Conservation (phyloP, 92 coral and sea anemone species). For the Micromussa lordhowensis region DNA sequence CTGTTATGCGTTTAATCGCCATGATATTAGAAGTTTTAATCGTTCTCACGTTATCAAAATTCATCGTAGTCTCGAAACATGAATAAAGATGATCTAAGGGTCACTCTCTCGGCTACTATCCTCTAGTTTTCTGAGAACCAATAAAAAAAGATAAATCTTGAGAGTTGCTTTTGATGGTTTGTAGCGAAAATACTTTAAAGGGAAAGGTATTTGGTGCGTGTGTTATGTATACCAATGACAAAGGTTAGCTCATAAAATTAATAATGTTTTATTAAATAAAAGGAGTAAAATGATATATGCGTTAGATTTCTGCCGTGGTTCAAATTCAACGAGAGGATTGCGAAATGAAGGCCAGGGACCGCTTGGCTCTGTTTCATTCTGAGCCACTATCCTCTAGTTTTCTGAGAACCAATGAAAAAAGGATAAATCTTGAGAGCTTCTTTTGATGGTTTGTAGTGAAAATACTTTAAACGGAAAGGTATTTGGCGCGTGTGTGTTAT, state of each 20-base stretch:
- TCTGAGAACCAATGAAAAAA: background rate
- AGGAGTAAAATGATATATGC: background rate
- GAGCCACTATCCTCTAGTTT: background rate
- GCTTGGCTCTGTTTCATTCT: too few relatives aligned
- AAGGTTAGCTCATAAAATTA: conserved; percentile 2
- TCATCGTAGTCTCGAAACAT: background rate
- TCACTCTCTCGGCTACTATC: background rate
- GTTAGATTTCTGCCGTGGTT: background rate
- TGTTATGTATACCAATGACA: background rate
- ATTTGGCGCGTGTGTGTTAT: background rate
- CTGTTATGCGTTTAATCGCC: background rate
- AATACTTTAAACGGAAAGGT: background rate
- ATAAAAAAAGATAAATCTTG: background rate
- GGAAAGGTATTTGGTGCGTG: background rate
- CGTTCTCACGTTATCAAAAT: background rate
- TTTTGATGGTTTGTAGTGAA: background rate
- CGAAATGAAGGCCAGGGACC: too few relatives aligned
- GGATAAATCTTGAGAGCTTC: background rate
- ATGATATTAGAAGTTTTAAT: background rate
- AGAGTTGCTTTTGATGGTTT: background rate
- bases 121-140: background rate
- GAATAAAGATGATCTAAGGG: background rate
- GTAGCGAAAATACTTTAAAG: too few relatives aligned
- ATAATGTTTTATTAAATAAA: background rate
- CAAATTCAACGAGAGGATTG: background rate